A percentile compares a stretch with the other conserved stretches of the same genome.
These are phyloP conservation scores for Mellivora capensis DNA, from an alignment of 2,113 vertebrate species.

Conservation along the genomic window DNA sequence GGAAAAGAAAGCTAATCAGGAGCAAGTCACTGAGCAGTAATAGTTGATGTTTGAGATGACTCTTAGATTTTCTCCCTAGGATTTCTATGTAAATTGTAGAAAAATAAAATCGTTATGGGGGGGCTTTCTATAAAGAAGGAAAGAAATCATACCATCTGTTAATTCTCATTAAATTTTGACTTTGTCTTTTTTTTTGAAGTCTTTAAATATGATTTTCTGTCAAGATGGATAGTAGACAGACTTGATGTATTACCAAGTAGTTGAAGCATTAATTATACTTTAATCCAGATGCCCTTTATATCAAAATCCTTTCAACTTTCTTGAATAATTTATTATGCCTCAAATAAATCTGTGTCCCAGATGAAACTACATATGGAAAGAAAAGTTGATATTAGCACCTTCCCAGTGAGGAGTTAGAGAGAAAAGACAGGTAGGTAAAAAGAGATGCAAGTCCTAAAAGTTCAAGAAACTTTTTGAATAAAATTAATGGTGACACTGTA, in stretches of 20 bases:
- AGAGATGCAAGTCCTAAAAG: neutral
- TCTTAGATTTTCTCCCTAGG: neutral
- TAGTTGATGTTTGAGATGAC: too few relatives aligned
- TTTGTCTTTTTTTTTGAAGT: constrained; percentile 78
- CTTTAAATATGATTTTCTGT: constrained; percentile 83
- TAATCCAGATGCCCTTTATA: neutral
- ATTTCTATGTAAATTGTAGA: neutral
- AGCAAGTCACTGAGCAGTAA: neutral
- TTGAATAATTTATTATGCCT: neutral
- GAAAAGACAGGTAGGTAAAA: neutral
- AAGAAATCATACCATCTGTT: neutral
- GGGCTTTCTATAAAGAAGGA: neutral
- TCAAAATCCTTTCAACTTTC: neutral
- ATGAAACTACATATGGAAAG: neutral
- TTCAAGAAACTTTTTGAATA: neutral
- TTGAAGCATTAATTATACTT: constrained; percentile 32
- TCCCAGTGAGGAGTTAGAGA: neutral
- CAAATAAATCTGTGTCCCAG: neutral
- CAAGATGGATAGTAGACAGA: constrained; percentile 78
- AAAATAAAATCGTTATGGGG: neutral
- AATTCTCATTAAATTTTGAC: neutral
- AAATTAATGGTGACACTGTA: neutral
- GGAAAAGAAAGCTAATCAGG: neutral
- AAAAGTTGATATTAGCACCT: neutral
- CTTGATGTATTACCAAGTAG: constrained; percentile 91